phyloP scores from a whole-genome alignment of 2,113 vertebrate species.

The Hypocryptadius cinnamomeus region DNA sequence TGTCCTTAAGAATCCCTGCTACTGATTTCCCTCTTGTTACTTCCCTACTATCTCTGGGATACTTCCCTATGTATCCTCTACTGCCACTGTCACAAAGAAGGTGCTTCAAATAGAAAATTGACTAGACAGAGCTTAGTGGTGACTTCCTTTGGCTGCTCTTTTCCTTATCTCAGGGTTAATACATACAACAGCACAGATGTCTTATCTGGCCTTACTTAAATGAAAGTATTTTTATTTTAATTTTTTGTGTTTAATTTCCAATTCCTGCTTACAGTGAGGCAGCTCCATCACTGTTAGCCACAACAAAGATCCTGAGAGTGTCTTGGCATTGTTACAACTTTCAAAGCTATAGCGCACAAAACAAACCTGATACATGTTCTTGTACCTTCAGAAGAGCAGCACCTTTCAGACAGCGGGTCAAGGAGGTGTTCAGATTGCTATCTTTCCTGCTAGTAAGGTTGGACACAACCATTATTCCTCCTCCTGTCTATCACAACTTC shows the following conservation, averaged over 20 bases:
- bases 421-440: not conserved
- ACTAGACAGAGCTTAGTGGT: not conserved
- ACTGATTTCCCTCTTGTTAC: not conserved
- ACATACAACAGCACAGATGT: not conserved
- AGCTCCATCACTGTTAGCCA: not conserved
- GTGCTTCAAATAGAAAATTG: not conserved
- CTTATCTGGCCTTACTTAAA: not conserved
- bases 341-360: not conserved
- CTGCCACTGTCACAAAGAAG: not conserved
- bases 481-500: not conserved
- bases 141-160: not conserved
- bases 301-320: fast-evolving
- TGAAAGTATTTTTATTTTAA: not conserved
- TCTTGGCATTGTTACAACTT: not conserved
- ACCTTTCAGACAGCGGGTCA: too few relatives aligned
- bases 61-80: not conserved
- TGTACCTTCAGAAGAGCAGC: not conserved
- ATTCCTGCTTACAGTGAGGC: not conserved
- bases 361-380: not conserved
- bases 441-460: not conserved
- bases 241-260: not conserved
- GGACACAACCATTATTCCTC: not conserved
- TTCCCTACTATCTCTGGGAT: not conserved
- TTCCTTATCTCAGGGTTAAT: not conserved
- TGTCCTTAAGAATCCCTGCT: not conserved